Percentiles rank a stretch among this genome's conserved stretches.
These are phyloP conservation scores for Lordiphosa clarofinis DNA, from an alignment of 1,140 invertebrate genomes.

Conservation along the genomic window DNA sequence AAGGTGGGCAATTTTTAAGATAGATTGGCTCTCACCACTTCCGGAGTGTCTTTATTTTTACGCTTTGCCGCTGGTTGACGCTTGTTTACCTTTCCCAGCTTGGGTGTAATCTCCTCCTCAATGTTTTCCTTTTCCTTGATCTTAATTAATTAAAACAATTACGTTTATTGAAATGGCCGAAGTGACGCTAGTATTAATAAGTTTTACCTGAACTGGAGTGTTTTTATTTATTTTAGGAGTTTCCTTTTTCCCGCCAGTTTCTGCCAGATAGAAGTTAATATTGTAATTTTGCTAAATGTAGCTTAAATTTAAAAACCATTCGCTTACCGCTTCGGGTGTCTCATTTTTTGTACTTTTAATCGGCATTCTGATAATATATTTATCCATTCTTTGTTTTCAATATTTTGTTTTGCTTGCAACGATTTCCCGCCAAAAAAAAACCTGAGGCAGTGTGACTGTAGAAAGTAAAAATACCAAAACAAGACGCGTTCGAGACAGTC, in stretches of 20 bases:
- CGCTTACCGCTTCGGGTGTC: constrained; percentile 16
- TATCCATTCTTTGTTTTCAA: constrained; percentile 38
- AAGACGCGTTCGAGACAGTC: neutral
- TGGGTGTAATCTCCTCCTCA: constrained; percentile 22
- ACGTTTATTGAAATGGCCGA: neutral
- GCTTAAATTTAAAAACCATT: neutral
- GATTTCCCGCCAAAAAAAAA: constrained; percentile 49
- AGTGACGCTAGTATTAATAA: too few relatives aligned
- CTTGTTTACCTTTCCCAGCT: constrained; percentile 8
- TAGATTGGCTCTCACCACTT: constrained; percentile 31
- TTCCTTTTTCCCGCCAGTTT: constrained; percentile 13
- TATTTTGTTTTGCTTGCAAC: constrained; percentile 18
- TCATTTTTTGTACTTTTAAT: constrained; percentile 22
- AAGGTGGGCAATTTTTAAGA: neutral
- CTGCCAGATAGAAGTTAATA: neutral
- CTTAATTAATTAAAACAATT: neutral
- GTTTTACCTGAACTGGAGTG: constrained; percentile 5
- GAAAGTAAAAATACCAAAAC: constrained; percentile 1
- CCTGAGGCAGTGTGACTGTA: neutral
- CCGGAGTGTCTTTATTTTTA: constrained; percentile 43
- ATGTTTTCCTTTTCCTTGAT: constrained; percentile 25
- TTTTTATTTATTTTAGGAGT: constrained; percentile 22
- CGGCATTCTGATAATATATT: constrained; percentile 53
- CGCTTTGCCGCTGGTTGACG: constrained; percentile 25
- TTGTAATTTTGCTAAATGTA: neutral